Evolutionary conservation across 1,140 invertebrate species (phyloP), one percentile per base, ranked within the genome.

Genomic region (Scaptomyza montana): DNA sequence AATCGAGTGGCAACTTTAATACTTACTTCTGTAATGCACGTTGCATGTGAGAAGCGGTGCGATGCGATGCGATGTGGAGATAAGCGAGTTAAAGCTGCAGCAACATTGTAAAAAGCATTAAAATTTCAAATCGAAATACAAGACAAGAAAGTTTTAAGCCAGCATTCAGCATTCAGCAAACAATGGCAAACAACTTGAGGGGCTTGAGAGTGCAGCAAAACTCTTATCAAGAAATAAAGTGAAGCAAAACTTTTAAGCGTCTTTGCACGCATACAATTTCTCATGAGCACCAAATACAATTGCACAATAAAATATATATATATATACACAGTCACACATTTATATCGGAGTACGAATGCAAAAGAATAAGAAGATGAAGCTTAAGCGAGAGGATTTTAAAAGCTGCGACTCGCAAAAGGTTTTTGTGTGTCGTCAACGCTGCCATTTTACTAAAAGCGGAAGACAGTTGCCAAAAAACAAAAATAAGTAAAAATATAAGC

Each of bases 231-330:
- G 55, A 65, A 76, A 68, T 64, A 87, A 73, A 73, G 64, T 73
- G 45, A 76, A 65, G 72, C 39, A 68, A 89, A 87, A 87, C 68
- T 89, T 87, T 87, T 86, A 86, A 86, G 82, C 82, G 54, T 87
- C 82, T 86, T 86, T 86, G 75, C 71, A 82, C 78, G 82, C 82
- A 87, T 81, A 87, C 82, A 87, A 78, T 86, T 86, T 87, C 82
- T 86, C 82, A 86, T 86, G 82, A 86, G 82, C 78, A 86, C 67
- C 59, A 89, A 89, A 89, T 89, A 89, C 82, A 87, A 87, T 89
- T 87, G 84, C 82, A 89, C 82, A 87, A 89, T 82, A 89, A 89
- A 67, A 78, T 61, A 80, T 51, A 55, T 46, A 49, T 3, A 68
- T 5, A 49, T 7, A 33, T 5, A 33, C 12, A 28, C 25, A 56